Evolutionary conservation across 2,888 invertebrate genomes (phyloP).

Genomic region (Cephonodes hylas): DNA sequence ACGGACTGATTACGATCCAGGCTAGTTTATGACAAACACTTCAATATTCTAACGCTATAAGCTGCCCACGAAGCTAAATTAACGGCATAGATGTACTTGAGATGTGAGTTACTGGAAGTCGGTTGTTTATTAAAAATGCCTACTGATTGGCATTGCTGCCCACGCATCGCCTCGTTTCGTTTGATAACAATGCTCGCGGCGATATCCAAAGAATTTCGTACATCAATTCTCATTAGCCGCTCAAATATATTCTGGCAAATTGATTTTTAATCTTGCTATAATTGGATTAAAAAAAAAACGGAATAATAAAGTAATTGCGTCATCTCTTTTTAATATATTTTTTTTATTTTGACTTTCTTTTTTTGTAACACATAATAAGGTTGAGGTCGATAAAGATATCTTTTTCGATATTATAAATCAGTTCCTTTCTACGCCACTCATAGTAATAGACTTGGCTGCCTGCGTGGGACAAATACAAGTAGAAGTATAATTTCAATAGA

Average conservation of each 20-base stretch:
- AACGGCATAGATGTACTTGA: constrained; percentile 51
- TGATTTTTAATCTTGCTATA: too few species aligned
- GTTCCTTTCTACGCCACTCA: neutral
- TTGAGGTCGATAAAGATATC: too few species aligned
- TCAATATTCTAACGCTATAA: neutral
- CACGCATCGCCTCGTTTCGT: constrained; percentile 23
- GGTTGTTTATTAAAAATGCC: constrained; percentile 24
- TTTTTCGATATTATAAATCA: neutral
- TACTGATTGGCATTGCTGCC: constrained; percentile 40
- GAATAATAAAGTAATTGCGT: too few species aligned
- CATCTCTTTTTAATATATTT: too few species aligned
- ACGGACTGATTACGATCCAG: too few species aligned
- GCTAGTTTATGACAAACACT: neutral
- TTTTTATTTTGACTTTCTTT: too few species aligned
- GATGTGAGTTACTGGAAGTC: constrained; percentile 25
- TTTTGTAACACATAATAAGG: too few species aligned
- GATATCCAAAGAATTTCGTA: neutral
- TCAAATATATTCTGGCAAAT: neutral
- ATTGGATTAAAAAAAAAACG: too few species aligned
- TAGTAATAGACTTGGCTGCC: neutral
- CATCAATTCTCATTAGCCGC: neutral
- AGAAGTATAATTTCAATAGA: neutral
- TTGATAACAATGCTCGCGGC: neutral
- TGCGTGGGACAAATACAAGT: neutral
- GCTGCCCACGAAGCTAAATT: constrained; percentile 29